A percentile compares a stretch with the other conserved stretches of the same genome.
Evolutionary conservation across 2,888 invertebrate species (phyloP).

Genomic region (Pristionchus arcanus): DNA sequence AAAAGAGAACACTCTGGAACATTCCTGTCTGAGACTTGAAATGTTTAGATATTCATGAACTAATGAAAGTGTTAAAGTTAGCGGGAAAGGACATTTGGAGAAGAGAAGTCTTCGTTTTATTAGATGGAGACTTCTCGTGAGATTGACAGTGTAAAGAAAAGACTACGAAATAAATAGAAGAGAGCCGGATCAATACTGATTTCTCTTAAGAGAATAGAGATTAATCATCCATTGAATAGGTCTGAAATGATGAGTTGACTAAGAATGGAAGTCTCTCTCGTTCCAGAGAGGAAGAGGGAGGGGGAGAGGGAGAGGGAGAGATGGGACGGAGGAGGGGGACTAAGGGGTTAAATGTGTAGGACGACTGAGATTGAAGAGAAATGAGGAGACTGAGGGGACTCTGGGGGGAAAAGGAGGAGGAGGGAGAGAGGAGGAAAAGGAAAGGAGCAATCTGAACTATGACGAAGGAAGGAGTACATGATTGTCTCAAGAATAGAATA

Average conservation of each 20-base stretch:
- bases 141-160: neutral
- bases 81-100: neutral
- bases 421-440: constrained; percentile 49
- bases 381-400: constrained; percentile 42
- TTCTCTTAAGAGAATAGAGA: neutral
- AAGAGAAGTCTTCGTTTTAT: neutral
- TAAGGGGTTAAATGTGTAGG: constrained; percentile 36
- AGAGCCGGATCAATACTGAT: neutral
- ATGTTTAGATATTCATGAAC: neutral
- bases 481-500: constrained; percentile 57
- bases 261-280: constrained; percentile 25
- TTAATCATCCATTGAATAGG: neutral
- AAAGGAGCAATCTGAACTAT: constrained; percentile 50
- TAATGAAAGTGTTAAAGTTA: constrained; percentile 7
- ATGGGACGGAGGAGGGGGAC: neutral
- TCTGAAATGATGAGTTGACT: neutral
- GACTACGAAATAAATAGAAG: neutral
- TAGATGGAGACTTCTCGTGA: constrained; percentile 3
- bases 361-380: constrained; percentile 40
- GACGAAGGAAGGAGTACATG: constrained; percentile 57
- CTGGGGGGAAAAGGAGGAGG: constrained; percentile 45
- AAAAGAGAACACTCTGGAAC: neutral
- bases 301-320: neutral
- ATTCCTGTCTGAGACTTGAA: neutral
- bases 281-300: neutral